phyloP scores from a whole-genome alignment of 2,888 invertebrate genomes.

The Himalopsyche anomala region DNA sequence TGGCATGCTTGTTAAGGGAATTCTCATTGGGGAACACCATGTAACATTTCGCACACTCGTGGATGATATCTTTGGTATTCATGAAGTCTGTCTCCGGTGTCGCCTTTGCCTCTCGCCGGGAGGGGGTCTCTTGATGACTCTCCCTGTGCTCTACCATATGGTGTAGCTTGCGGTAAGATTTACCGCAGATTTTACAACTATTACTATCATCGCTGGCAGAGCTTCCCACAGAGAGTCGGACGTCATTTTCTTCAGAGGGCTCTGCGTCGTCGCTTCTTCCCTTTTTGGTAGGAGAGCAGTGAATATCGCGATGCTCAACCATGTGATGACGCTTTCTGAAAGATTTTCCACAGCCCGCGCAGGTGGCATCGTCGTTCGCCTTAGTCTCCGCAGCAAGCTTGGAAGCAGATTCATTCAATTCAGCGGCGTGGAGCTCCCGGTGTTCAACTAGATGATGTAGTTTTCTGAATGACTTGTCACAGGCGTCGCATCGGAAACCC shows the following conservation, averaged over 20 bases:
- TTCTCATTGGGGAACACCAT: conserved; percentile 77
- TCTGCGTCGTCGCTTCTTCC: conserved; percentile 51
- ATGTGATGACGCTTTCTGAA: conserved; percentile 64
- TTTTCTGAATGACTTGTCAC: conserved; percentile 76
- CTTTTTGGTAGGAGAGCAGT: conserved; percentile 68
- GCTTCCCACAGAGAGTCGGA: conserved; percentile 61
- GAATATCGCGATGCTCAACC: conserved; percentile 63
- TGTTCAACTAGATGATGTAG: conserved; percentile 76
- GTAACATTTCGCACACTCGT: conserved; percentile 76
- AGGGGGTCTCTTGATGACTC: conserved; percentile 70
- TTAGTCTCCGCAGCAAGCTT: conserved; percentile 67
- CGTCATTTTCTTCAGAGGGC: conserved; percentile 49
- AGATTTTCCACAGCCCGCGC: conserved; percentile 63
- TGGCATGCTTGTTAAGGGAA: conserved; percentile 73
- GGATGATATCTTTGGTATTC: conserved; percentile 74
- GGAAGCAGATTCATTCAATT: conserved; percentile 62
- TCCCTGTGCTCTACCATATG: conserved; percentile 75
- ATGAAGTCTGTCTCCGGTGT: conserved; percentile 64
- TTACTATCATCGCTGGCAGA: conserved; percentile 63
- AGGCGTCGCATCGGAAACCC: conserved; percentile 75
- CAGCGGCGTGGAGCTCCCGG: conserved; percentile 72
- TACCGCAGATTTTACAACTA: conserved; percentile 73
- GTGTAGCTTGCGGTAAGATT: conserved; percentile 74
- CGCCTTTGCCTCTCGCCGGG: conserved; percentile 70
- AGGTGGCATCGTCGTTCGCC: conserved; percentile 60